phyloP scores from a whole-genome alignment of 2,797 vertebrate species.

The Hydrolagus colliei region DNA sequence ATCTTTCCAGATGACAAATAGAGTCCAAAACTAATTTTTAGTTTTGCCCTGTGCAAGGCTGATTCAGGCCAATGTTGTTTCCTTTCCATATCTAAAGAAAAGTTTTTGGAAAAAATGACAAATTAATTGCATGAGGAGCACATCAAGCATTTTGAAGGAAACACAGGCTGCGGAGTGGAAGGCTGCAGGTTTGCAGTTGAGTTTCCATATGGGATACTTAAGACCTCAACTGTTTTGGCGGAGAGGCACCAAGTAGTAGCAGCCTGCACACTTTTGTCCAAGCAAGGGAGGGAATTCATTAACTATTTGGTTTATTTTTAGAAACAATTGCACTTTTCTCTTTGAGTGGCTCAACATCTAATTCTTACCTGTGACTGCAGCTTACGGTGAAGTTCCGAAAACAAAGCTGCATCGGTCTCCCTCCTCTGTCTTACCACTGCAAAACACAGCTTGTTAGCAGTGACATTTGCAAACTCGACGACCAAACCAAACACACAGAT shows the following conservation, averaged over 20 bases:
- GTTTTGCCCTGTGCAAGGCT: too few species aligned
- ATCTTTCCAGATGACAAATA: too few species aligned
- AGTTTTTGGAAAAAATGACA: too few species aligned
- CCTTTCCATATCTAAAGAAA: too few species aligned
- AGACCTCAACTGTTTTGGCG: not conserved
- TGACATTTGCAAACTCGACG: not conserved
- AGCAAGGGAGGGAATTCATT: not conserved
- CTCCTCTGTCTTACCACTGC: slow-evolving; percentile 85
- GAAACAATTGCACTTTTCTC: not conserved
- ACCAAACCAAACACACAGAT: not conserved
- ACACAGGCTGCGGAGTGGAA: not conserved
- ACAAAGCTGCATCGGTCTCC: slow-evolving; percentile 82
- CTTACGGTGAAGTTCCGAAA: slow-evolving; percentile 90
- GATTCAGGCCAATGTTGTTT: too few species aligned
- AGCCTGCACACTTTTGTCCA: not conserved
- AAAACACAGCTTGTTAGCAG: slow-evolving; percentile 33
- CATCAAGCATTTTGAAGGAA: too few species aligned
- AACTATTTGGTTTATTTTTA: not conserved
- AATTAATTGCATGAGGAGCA: too few species aligned
- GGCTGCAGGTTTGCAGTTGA: not conserved
- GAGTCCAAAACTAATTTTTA: too few species aligned
- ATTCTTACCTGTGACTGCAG: slow-evolving; percentile 81
- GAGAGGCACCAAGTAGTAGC: too few species aligned
- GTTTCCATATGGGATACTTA: not conserved
- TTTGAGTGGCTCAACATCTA: too few species aligned